phyloP scores from a whole-genome alignment of 2,888 invertebrate genomes.

The Keiferia lycopersicella region DNA sequence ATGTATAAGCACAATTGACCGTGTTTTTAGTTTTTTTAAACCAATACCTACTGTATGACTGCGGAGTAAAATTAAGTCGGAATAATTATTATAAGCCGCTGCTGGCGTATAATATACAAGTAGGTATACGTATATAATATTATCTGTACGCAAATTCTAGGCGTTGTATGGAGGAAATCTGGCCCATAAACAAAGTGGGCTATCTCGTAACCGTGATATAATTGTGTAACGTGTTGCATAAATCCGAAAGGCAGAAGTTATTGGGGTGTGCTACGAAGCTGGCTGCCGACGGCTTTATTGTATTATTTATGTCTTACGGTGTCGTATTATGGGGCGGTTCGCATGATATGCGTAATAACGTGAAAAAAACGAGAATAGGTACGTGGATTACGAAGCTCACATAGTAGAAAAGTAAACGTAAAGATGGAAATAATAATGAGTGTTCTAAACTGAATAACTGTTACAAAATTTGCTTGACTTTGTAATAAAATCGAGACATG shows the following conservation, averaged over 20 bases:
- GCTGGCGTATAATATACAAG: too few species aligned
- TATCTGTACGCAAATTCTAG: neutral
- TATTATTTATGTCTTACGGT: constrained; percentile 41
- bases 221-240: constrained; percentile 38
- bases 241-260: constrained; percentile 38
- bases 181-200: constrained; percentile 17
- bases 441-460: neutral
- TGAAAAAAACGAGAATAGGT: neutral
- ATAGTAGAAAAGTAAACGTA: too few species aligned
- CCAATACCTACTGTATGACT: too few species aligned
- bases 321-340: constrained; percentile 5
- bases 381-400: too few species aligned
- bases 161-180: neutral
- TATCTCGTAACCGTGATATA: constrained; percentile 19
- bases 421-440: too few species aligned
- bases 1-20: too few species aligned
- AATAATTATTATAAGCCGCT: too few species aligned
- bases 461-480: neutral
- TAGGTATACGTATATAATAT: neutral
- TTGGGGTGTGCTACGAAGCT: constrained; percentile 33
- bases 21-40: too few species aligned
- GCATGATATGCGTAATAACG: neutral
- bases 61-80: too few species aligned
- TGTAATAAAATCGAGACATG: neutral
- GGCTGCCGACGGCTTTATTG: constrained; percentile 36